phyloP scores from a whole-genome alignment of 2,113 vertebrate species.

The Pseudopipra pipra region DNA sequence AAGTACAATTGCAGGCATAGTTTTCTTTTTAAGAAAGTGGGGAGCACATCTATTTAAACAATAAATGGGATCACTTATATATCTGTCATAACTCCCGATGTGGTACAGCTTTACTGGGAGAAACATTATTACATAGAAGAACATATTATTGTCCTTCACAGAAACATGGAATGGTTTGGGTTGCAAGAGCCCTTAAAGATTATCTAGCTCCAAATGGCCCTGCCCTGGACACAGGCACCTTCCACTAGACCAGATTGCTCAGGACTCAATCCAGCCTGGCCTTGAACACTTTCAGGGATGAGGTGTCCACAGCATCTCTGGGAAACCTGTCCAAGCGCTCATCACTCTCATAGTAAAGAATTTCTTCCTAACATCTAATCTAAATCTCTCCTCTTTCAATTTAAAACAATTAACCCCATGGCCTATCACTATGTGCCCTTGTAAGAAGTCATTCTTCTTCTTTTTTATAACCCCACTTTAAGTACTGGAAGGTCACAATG shows the following conservation, averaged over 20 bases:
- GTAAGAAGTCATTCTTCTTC: not conserved
- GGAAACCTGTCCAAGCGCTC: not conserved
- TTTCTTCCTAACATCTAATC: not conserved
- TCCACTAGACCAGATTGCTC: not conserved
- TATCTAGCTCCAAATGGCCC: not conserved
- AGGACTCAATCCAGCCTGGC: not conserved
- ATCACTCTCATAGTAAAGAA: rapidly evolving
- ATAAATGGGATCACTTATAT: not conserved
- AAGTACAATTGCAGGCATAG: not conserved
- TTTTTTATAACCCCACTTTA: not conserved
- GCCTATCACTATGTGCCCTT: not conserved
- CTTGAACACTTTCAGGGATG: not conserved
- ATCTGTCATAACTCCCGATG: not conserved
- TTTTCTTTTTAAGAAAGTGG: not conserved
- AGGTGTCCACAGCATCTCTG: not conserved
- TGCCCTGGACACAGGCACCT: too few species aligned
- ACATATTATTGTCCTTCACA: not conserved
- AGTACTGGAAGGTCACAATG: not conserved
- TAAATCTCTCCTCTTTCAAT: not conserved
- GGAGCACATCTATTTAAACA: not conserved
- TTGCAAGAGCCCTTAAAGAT: not conserved
- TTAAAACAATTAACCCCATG: not conserved
- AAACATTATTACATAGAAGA: not conserved
- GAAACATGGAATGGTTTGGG: rapidly evolving
- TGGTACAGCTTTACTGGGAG: not conserved